phyloP scores from a whole-genome alignment of 2,113 vertebrate genomes.

The Megaleporinus macrocephalus region DNA sequence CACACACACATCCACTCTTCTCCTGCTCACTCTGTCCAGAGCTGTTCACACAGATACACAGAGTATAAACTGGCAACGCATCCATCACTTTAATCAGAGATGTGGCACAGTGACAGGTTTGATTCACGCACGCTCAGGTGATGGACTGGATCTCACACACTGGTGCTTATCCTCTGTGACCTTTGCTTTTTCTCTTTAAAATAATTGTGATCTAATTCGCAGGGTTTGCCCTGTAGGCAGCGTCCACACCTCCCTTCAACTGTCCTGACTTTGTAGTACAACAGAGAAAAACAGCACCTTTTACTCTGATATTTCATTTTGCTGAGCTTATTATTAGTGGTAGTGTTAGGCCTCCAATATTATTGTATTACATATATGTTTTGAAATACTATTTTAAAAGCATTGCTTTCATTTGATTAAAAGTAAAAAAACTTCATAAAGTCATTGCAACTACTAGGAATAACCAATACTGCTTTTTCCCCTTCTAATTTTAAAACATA shows the following conservation, averaged over 20 bases:
- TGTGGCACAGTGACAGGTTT: conserved; percentile 48
- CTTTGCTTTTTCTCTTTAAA: conserved; percentile 51
- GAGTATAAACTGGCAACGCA: conserved; percentile 34
- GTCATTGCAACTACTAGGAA: too few species aligned
- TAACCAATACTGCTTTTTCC: too few species aligned
- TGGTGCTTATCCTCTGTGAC: conserved; percentile 48
- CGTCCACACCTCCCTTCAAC: not conserved
- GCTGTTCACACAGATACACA: conserved; percentile 32
- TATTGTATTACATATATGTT: too few species aligned
- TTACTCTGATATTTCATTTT: too few species aligned
- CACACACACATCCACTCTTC: conserved; percentile 27
- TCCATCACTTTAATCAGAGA: conserved; percentile 54
- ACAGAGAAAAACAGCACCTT: too few species aligned
- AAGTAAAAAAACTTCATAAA: too few species aligned
- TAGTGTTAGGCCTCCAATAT: too few species aligned
- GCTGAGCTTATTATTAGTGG: too few species aligned
- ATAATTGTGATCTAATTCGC: conserved; percentile 47
- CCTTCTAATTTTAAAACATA: too few species aligned
- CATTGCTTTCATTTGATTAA: too few species aligned
- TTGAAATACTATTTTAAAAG: too few species aligned
- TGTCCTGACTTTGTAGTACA: too few species aligned
- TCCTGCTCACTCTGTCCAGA: not conserved
- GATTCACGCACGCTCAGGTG: conserved; percentile 56
- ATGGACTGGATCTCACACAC: conserved; percentile 50
- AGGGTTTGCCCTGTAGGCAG: conserved; percentile 16